Base-by-base conservation (phyloP, 2,888 invertebrate genomes). In the Mythimna vitellina region DNA sequence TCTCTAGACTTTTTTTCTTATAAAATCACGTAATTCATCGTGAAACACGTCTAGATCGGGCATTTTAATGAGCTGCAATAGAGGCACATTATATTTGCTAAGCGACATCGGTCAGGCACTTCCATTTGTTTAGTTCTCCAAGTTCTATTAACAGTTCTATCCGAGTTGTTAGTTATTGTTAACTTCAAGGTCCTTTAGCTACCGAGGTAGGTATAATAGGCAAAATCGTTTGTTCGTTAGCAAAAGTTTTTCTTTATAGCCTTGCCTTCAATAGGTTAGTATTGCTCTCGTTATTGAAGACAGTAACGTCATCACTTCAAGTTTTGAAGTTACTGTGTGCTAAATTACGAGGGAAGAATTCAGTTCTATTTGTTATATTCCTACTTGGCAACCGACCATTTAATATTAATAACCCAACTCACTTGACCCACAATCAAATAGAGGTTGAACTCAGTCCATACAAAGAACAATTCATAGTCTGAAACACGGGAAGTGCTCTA, bases 91-190 rank as follows among this genome's bases (percentile, higher is more conserved):
- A 17, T 46, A 20, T 25, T 74, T 60, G 76, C 68, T 74, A 60
- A 54, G 53, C 6, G 35, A 54, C 22, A 32, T 38, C 3, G 3
- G 3, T 32, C 76, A 74, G 73, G 76, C 68, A 53, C 22, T 53
- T 22, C 25, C 20, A 10, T 6, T 38, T 35, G 10, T 38, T 73
- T 17, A 0, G 46, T 20, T 20, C 14, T 14, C 20, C 4, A 46
- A 5, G 12, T 22, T 17, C 22, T 51, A n/a, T 46, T 6, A 46
- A 42, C 42, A 46, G 46, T 46, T 46, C 4, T 20, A 38, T 42
- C 7, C 12, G n/a, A 72, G 46, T 38, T 54, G 20, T 29, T 38
- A 32, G 20, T 29, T 32, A 49, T 38, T 54, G 22, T 17, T 38
- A 72, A 56, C 56, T 56, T 38, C 22, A 29, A 62, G 25, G 8